Evolutionary conservation across 2,888 invertebrate species (phyloP).

Genomic region (Cheilosia pagana): DNA sequence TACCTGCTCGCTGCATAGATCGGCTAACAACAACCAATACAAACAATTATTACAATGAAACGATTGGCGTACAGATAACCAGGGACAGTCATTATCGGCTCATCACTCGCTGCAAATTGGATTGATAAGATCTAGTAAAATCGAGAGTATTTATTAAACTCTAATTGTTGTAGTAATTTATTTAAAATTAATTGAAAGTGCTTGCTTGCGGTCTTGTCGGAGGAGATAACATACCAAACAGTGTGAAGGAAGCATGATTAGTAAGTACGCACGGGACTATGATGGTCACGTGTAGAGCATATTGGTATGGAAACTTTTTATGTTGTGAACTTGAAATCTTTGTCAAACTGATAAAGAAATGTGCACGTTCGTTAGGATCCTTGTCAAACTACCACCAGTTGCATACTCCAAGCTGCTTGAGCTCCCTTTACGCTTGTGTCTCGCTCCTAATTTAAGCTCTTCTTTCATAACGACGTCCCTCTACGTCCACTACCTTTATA

Average conservation of each 20-base stretch:
- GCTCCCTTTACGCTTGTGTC: too few species aligned
- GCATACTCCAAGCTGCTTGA: too few species aligned
- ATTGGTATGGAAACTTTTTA: too few species aligned
- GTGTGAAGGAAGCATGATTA: neutral
- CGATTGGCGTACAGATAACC: neutral
- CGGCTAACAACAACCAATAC: neutral
- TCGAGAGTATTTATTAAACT: constrained; percentile 2
- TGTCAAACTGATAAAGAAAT: too few species aligned
- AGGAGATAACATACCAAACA: neutral
- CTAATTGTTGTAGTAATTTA: constrained; percentile 5
- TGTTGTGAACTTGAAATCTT: too few species aligned
- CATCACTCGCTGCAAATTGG: constrained; percentile 5
- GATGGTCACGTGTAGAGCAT: neutral
- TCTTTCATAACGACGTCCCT: too few species aligned
- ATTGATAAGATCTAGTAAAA: constrained; percentile 21
- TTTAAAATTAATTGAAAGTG: constrained; percentile 20
- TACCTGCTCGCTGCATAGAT: neutral
- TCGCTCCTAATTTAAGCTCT: too few species aligned
- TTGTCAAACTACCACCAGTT: too few species aligned
- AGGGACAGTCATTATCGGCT: neutral
- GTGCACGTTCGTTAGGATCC: too few species aligned
- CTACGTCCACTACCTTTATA: too few species aligned
- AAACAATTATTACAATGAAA: neutral
- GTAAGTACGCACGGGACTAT: constrained; percentile 1
- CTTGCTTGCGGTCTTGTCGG: neutral